Conservation (phyloP, 2,113 vertebrate species). For the Neoarius graeffei region DNA sequence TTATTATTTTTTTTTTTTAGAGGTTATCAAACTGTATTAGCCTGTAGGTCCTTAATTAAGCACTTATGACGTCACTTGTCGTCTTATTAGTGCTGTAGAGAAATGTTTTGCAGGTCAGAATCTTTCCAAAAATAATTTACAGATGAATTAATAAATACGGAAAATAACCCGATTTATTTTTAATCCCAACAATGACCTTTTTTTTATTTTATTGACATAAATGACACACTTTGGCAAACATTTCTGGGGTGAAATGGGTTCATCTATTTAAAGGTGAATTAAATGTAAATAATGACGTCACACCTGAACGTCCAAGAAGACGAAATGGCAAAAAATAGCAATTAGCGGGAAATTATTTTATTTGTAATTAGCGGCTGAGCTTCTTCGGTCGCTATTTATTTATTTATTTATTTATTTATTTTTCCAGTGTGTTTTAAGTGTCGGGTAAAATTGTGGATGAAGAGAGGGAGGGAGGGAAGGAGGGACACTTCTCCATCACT, state of each 20-base stretch:
- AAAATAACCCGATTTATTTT: background rate
- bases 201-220: too few species aligned
- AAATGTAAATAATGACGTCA: conserved; percentile 1
- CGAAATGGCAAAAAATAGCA: background rate
- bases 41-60: background rate
- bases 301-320: background rate
- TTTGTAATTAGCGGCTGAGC: conserved; percentile 45
- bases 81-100: background rate
- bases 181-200: background rate
- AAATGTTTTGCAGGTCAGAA: background rate
- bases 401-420: background rate
- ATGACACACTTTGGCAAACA: background rate
- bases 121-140: background rate
- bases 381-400: conserved; percentile 38
- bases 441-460: conserved; percentile 53
- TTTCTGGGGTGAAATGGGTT: background rate
- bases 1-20: too few species aligned
- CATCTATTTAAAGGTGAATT: background rate
- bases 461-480: conserved; percentile 22
- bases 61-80: background rate
- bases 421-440: background rate
- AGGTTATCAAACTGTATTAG: background rate
- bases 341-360: background rate
- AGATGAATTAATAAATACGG: background rate
- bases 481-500: conserved; percentile 67